Base-by-base conservation (phyloP, 2,113 vertebrate genomes). In the Cynoglossus semilaevis region DNA sequence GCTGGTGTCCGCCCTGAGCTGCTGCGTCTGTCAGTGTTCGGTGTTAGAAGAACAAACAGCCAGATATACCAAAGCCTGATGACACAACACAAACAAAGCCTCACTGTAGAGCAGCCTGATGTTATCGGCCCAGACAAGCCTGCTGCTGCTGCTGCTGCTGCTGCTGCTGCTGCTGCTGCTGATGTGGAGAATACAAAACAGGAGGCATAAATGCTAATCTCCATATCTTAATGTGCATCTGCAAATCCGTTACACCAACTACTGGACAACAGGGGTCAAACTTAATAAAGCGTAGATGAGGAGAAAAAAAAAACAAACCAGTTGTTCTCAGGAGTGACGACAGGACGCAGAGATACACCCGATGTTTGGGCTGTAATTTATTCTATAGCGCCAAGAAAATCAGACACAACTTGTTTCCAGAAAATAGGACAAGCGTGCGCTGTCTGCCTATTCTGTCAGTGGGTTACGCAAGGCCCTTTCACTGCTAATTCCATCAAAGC, bases 401-500 rank as follows among this genome's bases (percentile, higher is more conserved):
- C 79, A 86, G 81, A 84, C 74, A 73, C 67, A 53, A 80, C 82
- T 77, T 50, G 22, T 76, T 77, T 74, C 42, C 51, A 67, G 72
- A 81, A 88, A 87, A 87, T 86, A 85, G 85, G 84, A 85, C 87
- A 84, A 77, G 72, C 55, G 82, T 82, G 84, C 77, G 84, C 69
- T 83, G 70, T 85, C 70, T 84, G 74, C 84, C 77, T 73, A 78
- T 84, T 85, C 79, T 66, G 72, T 79, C 69, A 15, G 76, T 77
- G 67, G 71, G 86, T 89, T 89, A 88, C 41, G 86, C 81, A 87
- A 87, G 78, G 75, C 73, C 72, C 58, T 84, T 88, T 88, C 82
- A 74, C 67, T 52, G 80, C 83, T 87, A 86, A 88, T 88, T 85
- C 85, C 86, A 88, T 89, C 87, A 88, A 89, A 89, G 86, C 83